Conservation (phyloP, 1,140 invertebrate species). For the Drosophila aff. region DNA sequence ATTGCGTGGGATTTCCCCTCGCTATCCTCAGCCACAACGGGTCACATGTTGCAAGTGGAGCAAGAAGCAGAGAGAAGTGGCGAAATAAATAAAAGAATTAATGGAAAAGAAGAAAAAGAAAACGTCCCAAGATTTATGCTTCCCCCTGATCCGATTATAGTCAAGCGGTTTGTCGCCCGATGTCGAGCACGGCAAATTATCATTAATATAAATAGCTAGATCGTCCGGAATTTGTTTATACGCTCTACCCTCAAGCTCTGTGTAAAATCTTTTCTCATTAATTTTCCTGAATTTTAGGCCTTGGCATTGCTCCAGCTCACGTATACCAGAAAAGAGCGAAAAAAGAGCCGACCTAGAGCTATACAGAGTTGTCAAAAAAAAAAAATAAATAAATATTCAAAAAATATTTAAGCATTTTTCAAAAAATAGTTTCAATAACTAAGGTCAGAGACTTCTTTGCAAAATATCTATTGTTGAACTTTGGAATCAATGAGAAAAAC, state of each 20-base stretch:
- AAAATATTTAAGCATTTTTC: background rate
- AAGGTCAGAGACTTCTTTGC: background rate
- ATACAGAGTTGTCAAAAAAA: background rate
- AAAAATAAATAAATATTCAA: background rate
- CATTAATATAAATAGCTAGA: constrained; percentile 81
- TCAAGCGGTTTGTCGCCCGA: constrained; percentile 69
- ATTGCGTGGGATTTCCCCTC: constrained; percentile 49
- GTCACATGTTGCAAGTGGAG: constrained; percentile 73
- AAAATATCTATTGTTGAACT: background rate
- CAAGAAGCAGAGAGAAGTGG: constrained; percentile 14
- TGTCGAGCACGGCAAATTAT: constrained; percentile 77
- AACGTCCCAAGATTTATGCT: constrained; percentile 67
- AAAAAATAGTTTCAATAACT: background rate
- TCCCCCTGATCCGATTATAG: constrained; percentile 57
- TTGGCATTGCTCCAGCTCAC: constrained; percentile 81
- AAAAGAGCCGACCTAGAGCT: constrained; percentile 9
- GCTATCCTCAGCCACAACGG: background rate
- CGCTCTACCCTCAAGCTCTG: constrained; percentile 29
- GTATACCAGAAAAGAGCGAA: constrained; percentile 39
- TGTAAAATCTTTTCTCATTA: constrained; percentile 51
- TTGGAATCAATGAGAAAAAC: background rate
- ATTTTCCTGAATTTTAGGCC: constrained; percentile 52
- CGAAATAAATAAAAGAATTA: constrained; percentile 46
- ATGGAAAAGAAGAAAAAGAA: constrained; percentile 13
- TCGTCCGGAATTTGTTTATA: constrained; percentile 65